phyloP scores from a whole-genome alignment of 2,113 vertebrate species.

The Pardalotus punctatus region DNA sequence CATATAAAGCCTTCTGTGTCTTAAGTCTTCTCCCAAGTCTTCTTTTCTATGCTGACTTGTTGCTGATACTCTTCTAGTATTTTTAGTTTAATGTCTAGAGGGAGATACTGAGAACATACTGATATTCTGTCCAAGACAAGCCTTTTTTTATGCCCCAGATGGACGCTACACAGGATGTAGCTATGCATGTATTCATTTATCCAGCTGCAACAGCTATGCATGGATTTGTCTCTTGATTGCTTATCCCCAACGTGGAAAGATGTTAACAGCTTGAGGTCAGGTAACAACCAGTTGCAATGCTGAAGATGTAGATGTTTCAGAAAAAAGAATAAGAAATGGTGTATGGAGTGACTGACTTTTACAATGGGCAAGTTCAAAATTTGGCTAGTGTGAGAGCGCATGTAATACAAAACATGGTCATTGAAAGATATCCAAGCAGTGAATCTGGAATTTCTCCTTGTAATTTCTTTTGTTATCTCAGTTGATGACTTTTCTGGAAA shows the following conservation, averaged over 20 bases:
- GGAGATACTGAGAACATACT: neutral
- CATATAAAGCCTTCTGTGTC: neutral
- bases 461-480: neutral
- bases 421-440: neutral
- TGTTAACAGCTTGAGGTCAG: neutral
- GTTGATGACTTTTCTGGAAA: neutral
- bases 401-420: neutral
- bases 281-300: neutral
- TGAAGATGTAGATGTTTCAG: neutral
- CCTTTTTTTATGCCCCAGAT: neutral
- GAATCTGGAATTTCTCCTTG: neutral
- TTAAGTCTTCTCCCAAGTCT: neutral
- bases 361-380: neutral
- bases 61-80: neutral
- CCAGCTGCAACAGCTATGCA: neutral
- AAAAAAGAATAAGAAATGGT: neutral
- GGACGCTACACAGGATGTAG: neutral
- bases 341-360: neutral
- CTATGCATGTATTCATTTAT: neutral
- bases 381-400: rapidly evolving
- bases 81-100: neutral
- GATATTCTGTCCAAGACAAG: neutral
- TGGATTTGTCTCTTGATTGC: neutral
- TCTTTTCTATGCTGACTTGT: neutral
- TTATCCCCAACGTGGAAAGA: neutral